These are phyloP conservation scores for Plebejus melissa DNA, from an alignment of 2,888 invertebrate species.

Conservation along the genomic window DNA sequence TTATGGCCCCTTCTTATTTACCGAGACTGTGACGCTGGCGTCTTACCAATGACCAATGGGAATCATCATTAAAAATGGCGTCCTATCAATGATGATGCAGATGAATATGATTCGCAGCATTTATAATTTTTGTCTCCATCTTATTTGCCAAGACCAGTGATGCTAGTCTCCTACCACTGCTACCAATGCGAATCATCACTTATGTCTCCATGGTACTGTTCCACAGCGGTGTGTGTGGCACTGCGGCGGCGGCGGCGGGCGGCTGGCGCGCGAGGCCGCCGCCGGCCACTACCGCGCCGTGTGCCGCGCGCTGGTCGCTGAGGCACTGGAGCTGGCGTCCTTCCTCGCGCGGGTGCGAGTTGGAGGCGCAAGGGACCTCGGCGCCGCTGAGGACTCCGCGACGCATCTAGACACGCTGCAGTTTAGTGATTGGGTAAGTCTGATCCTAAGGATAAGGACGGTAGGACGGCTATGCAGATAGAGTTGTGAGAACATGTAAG, in stretches of 20 bases:
- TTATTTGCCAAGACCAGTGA: too few species aligned
- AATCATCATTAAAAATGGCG: too few species aligned
- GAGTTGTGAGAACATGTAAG: too few species aligned
- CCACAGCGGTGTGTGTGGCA: slow-evolving; percentile 70
- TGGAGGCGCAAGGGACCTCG: slow-evolving; percentile 82
- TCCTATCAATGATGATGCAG: too few species aligned
- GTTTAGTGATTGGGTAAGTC: slow-evolving; percentile 93
- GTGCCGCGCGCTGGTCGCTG: slow-evolving; percentile 93
- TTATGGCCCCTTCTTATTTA: too few species aligned
- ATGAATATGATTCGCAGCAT: too few species aligned
- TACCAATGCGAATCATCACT: neutral
- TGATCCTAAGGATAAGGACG: neutral
- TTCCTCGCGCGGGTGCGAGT: slow-evolving; percentile 91
- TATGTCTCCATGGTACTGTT: slow-evolving; percentile 25
- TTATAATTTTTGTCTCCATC: too few species aligned
- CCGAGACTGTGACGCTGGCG: too few species aligned
- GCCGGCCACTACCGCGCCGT: slow-evolving; percentile 94
- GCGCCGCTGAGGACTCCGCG: slow-evolving; percentile 82
- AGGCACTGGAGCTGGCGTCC: slow-evolving; percentile 92
- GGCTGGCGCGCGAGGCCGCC: slow-evolving; percentile 78
- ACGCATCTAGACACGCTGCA: slow-evolving; percentile 89
- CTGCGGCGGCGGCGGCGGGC: slow-evolving; percentile 66
- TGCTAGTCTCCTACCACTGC: too few species aligned
- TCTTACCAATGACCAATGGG: too few species aligned
- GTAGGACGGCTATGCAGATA: too few species aligned